Base-by-base conservation (phyloP, 2,797 vertebrate species). In the Danio albolineatus region DNA sequence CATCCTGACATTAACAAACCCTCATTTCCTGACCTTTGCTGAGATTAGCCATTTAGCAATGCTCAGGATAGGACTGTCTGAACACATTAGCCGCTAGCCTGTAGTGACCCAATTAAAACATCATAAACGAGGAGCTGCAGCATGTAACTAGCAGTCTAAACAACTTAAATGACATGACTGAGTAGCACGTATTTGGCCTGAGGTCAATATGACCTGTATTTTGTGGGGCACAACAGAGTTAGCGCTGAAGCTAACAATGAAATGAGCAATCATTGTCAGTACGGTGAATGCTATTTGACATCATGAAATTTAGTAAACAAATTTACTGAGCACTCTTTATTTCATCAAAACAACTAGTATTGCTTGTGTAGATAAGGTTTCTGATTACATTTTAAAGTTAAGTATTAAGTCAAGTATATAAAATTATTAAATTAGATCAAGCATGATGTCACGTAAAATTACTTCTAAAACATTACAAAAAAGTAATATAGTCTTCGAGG, bases 21-120 rank as follows among this genome's bases (percentile, higher is more conserved):
- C 21, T 75, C 21, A 43, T 43, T 81, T 76, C 65, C 57, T 76
- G 76, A 90, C 89, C 90, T 91, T 90, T 89, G 76, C 77, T 71
- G 57, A 78, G 86, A 89, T 88, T 87, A 86, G 88, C 82, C n/a
- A 54, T 74, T 81, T 46, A 44, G 76, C 6, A 64, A 51, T 69
- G 69, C 81, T 69, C 41, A 57, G 9, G 62, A 59, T 73, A 51
- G n/a, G 53, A 38, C 56, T 81, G 83, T 89, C 88, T 85, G 85
- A 85, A 90, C 79, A 85, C 71, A 88, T 86, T 76, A 89, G 78
- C 17, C 36, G 73, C 69, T 78, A 70, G 84, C 77, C 80, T 62
- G 44, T 43, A 43, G 21, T 78, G 85, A 80, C 84, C 84, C 73
- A 85, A 90, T 90, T 85, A 85, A 85, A 82, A 38, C 16, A 60